Conservation (phyloP, 2,888 invertebrate genomes). For the Rhaphigaster nebulosa region DNA sequence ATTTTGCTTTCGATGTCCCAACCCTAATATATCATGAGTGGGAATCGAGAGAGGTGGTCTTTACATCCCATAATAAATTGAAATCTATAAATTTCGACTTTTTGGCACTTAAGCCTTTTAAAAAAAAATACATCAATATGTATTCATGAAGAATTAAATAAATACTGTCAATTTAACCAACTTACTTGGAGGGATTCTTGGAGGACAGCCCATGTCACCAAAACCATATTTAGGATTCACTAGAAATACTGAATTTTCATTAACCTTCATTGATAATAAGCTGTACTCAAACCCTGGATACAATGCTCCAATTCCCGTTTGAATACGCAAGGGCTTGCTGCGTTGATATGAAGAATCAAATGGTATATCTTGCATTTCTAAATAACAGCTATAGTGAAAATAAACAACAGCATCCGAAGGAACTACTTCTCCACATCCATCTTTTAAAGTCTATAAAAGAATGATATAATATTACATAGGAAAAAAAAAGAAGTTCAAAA, state of each 20-base stretch:
- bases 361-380: constrained; percentile 57
- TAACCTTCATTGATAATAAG: constrained; percentile 54
- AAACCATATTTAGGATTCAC: constrained; percentile 57
- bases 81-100: no score
- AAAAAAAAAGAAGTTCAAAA: background rate
- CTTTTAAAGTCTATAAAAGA: constrained; percentile 36
- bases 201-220: constrained; percentile 56
- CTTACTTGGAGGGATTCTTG: constrained; percentile 57
- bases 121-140: no score
- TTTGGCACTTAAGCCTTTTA: no score
- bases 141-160: background rate
- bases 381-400: constrained; percentile 58
- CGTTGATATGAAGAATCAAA: constrained; percentile 60
- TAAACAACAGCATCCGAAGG: constrained; percentile 52
- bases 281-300: constrained; percentile 59
- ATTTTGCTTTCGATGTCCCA: no score
- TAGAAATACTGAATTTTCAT: constrained; percentile 52
- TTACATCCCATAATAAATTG: no score
- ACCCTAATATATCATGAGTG: no score
- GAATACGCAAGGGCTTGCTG: constrained; percentile 10
- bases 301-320: constrained; percentile 52
- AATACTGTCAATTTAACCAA: background rate
- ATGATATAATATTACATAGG: background rate
- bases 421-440: constrained; percentile 32
- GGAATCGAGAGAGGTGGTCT: no score